These are phyloP conservation scores for Aphelinus atriplicis DNA, from an alignment of 1,140 invertebrate genomes.

Conservation along the genomic window DNA sequence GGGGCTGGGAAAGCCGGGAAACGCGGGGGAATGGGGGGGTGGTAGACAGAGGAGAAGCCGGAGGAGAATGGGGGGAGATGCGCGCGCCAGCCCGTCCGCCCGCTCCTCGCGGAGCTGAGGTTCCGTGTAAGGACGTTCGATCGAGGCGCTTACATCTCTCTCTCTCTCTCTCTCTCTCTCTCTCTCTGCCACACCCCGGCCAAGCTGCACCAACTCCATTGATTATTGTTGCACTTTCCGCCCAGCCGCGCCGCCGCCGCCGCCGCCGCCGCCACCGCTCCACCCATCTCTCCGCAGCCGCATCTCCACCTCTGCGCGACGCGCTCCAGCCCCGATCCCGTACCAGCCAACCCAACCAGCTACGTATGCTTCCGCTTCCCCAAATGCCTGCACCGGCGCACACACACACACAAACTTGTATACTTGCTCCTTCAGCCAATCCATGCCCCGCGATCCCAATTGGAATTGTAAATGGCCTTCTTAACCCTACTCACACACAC, in stretches of 20 bases:
- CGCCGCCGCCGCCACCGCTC: neutral
- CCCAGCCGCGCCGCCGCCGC: neutral
- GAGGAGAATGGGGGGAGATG: conserved; percentile 17
- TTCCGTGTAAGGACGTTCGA: conserved; percentile 16
- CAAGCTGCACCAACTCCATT: conserved; percentile 45
- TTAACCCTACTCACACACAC: too few relatives aligned
- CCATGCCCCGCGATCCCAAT: neutral
- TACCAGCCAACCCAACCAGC: neutral
- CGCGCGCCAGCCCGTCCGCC: too few relatives aligned
- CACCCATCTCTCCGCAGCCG: neutral
- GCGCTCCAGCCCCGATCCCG: neutral
- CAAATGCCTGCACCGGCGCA: neutral
- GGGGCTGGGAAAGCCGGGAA: too few relatives aligned
- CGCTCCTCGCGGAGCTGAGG: too few relatives aligned
- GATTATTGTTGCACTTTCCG: conserved; percentile 33
- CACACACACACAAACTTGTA: too few relatives aligned
- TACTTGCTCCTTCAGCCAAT: neutral
- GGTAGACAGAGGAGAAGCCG: conserved; percentile 10
- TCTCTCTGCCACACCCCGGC: conserved; percentile 40
- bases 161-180: conserved; percentile 10
- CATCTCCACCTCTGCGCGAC: neutral
- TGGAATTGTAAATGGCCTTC: conserved; percentile 6
- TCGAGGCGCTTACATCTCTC: neutral
- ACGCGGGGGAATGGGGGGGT: neutral
- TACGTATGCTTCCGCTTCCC: conserved; percentile 19